Conservation (phyloP, 2,888 invertebrate species). For the Myathropa florea region DNA sequence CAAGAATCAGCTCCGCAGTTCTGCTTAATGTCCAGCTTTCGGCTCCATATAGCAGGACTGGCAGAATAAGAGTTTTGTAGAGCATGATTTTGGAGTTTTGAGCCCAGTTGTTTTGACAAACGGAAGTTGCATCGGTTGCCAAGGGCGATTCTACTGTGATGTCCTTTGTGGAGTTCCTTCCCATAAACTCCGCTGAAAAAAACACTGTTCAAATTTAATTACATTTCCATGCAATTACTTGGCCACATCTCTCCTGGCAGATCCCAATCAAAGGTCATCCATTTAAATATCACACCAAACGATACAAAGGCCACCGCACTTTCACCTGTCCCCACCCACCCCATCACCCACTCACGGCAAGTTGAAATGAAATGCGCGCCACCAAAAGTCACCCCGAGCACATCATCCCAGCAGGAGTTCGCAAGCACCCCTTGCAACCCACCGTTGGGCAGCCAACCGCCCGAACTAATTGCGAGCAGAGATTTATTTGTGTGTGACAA, state of each 20-base stretch:
- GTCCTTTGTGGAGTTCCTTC: too few species aligned
- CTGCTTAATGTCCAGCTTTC: too few species aligned
- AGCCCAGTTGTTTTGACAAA: too few species aligned
- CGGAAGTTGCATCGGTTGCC: too few species aligned
- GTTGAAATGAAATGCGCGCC: slow-evolving; percentile 59
- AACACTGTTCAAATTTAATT: slow-evolving; percentile 46
- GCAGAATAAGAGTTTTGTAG: too few species aligned
- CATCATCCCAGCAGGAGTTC: neutral
- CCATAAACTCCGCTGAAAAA: neutral
- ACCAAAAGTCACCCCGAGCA: slow-evolving; percentile 51
- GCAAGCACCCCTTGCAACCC: neutral
- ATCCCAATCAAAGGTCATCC: slow-evolving; percentile 62
- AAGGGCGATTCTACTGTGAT: too few species aligned
- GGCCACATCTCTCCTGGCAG: slow-evolving; percentile 57
- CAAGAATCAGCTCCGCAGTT: too few species aligned
- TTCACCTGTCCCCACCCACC: neutral
- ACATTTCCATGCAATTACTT: slow-evolving; percentile 60
- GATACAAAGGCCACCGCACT: slow-evolving; percentile 42
- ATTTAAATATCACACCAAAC: slow-evolving; percentile 39
- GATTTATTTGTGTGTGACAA: slow-evolving; percentile 73
- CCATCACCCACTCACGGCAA: neutral
- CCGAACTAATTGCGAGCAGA: slow-evolving; percentile 71
- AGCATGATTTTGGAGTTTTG: too few species aligned
- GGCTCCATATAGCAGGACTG: too few species aligned
- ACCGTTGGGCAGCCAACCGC: slow-evolving; percentile 62